A percentile compares a stretch with the other conserved stretches of the same genome.
Conservation (phyloP, 2,797 vertebrate genomes). For the Eurystomus glaucurus region DNA sequence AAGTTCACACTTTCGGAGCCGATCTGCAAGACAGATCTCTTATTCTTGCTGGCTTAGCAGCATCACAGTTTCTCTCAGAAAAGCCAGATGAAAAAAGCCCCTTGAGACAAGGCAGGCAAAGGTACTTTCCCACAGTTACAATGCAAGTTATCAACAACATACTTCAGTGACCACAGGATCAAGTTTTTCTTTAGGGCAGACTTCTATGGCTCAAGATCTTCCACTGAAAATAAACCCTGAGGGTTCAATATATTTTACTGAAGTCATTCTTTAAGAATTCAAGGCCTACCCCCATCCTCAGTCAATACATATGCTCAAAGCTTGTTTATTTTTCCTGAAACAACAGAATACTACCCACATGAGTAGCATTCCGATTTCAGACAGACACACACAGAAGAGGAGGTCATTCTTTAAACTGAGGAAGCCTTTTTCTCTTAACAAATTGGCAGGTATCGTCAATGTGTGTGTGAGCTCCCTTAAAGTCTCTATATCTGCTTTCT, state of each 20-base stretch:
- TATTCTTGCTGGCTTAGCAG: background rate
- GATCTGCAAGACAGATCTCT: background rate
- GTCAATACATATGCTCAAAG: background rate
- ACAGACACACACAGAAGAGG: background rate
- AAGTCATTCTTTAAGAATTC: slow-evolving; percentile 33
- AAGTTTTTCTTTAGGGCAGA: background rate
- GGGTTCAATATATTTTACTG: slow-evolving; percentile 3
- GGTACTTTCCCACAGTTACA: slow-evolving; percentile 41
- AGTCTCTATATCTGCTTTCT: background rate
- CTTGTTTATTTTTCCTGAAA: slow-evolving; percentile 11
- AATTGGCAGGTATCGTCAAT: background rate
- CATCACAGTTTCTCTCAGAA: background rate
- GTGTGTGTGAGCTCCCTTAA: background rate
- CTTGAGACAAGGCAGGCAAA: slow-evolving; percentile 19
- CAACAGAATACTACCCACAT: background rate
- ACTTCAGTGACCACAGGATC: background rate
- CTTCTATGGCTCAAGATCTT: background rate
- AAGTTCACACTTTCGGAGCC: background rate
- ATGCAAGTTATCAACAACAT: background rate
- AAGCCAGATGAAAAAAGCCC: background rate
- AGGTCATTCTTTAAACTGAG: background rate
- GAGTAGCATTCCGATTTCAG: background rate
- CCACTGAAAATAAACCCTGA: background rate
- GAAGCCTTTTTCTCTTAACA: background rate
- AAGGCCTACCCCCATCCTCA: background rate